These are phyloP conservation scores for Andricus quercusramuli DNA, from an alignment of 2,888 invertebrate species.

Conservation along the genomic window DNA sequence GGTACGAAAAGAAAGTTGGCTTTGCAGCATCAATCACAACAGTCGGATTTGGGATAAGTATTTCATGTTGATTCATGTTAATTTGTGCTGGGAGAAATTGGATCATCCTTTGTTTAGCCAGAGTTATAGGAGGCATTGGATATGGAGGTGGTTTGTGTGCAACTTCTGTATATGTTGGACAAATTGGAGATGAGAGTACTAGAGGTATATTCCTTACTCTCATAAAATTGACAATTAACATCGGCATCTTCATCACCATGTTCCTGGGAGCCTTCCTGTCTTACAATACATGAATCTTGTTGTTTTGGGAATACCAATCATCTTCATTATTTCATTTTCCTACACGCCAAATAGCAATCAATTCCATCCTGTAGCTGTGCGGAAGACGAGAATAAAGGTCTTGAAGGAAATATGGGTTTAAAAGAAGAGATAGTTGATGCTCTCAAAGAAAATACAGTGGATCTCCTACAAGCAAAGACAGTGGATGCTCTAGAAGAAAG, in stretches of 20 bases:
- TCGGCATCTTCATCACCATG: conserved; percentile 74
- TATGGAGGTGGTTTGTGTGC: conserved; percentile 78
- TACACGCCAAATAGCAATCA: conserved; percentile 84
- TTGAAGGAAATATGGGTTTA: not conserved
- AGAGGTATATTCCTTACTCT: conserved; percentile 82
- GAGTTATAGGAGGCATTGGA: conserved; percentile 78
- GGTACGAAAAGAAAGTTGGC: not conserved
- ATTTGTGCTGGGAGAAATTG: too few relatives aligned
- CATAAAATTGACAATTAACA: conserved; percentile 79
- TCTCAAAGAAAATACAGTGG: not conserved
- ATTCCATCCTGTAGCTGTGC: not conserved
- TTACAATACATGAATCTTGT: conserved; percentile 80
- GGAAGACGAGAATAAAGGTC: not conserved
- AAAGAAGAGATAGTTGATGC: not conserved
- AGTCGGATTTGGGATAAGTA: not conserved
- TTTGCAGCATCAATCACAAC: conserved; percentile 19
- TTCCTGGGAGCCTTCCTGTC: conserved; percentile 77
- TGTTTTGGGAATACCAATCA: conserved; percentile 80
- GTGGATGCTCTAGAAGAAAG: not conserved
- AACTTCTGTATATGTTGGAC: conserved; percentile 82
- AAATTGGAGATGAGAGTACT: conserved; percentile 81
- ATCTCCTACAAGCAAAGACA: not conserved
- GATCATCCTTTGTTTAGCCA: too few relatives aligned
- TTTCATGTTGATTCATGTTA: too few relatives aligned
- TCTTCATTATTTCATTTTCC: conserved; percentile 81